phyloP scores from a whole-genome alignment of 2,888 invertebrate genomes.

The Thereva unica region DNA sequence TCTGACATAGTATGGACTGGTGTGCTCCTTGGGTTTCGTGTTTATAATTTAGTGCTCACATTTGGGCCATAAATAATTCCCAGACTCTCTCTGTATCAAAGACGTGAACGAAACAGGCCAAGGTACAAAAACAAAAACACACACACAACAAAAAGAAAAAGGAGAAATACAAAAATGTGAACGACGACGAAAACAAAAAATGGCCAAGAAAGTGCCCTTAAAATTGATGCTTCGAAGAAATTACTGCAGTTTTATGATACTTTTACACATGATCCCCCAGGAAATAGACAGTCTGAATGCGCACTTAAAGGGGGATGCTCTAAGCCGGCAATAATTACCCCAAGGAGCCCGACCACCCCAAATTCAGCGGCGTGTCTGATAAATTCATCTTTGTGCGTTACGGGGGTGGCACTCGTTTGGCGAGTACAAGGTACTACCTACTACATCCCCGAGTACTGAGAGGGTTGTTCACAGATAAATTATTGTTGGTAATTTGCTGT shows the following conservation, averaged over 20 bases:
- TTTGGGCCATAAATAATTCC: conserved; percentile 42
- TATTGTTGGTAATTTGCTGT: neutral
- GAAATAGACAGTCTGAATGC: conserved; percentile 25
- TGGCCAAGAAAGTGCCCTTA: conserved; percentile 6
- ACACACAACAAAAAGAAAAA: too few species aligned
- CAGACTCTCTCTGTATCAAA: conserved; percentile 22
- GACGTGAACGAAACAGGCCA: neutral
- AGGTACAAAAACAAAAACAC: neutral
- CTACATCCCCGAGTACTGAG: conserved; percentile 2
- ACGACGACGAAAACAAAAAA: conserved; percentile 15
- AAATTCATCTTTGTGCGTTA: conserved; percentile 25
- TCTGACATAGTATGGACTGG: conserved; percentile 25
- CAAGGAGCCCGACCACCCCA: neutral
- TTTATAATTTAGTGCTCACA: conserved; percentile 43
- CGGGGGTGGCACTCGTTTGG: too few species aligned
- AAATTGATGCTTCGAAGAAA: conserved; percentile 38
- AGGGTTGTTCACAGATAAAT: conserved; percentile 20
- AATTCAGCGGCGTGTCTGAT: conserved; percentile 16
- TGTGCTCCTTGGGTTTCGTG: conserved; percentile 35
- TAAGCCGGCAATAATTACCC: conserved; percentile 25
- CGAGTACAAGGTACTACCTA: too few species aligned
- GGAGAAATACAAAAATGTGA: conserved; percentile 1
- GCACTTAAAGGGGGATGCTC: conserved; percentile 8
- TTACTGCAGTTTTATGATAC: conserved; percentile 39
- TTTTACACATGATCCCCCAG: conserved; percentile 38